Conservation (phyloP, 2,797 vertebrate species). For the Hippoglossus hippoglossus region DNA sequence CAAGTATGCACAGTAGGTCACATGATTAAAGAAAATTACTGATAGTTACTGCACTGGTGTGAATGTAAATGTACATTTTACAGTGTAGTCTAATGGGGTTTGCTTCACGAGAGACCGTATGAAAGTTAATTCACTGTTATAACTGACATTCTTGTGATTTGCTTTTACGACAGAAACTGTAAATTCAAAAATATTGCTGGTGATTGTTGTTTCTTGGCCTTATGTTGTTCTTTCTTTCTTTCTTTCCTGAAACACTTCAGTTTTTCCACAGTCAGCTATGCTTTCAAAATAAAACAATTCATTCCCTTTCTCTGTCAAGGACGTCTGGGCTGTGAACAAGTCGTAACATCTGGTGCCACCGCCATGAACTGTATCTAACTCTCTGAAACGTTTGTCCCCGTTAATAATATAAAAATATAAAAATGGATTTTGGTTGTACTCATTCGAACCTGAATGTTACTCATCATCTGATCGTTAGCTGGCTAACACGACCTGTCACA, state of each 20-base stretch:
- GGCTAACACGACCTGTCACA: constrained; percentile 39
- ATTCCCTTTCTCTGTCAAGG: constrained; percentile 22
- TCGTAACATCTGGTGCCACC: constrained; percentile 21
- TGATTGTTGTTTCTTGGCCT: constrained; percentile 42
- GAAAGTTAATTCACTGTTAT: not conserved
- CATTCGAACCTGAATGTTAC: constrained; percentile 40
- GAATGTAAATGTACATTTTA: constrained; percentile 22
- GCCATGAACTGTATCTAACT: constrained; percentile 19
- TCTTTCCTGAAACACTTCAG: not conserved
- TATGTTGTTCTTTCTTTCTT: constrained; percentile 10
- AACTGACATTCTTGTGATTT: constrained; percentile 21
- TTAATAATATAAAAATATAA: constrained; percentile 17
- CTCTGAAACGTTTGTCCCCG: constrained; percentile 17
- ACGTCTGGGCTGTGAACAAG: constrained; percentile 19
- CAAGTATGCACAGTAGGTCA: not conserved
- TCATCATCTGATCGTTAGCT: constrained; percentile 47
- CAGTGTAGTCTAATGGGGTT: not conserved
- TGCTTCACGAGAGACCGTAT: constrained; percentile 1
- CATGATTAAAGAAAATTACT: constrained; percentile 4
- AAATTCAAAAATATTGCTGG: constrained; percentile 27
- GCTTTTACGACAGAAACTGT: constrained; percentile 27
- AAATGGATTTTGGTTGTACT: constrained; percentile 22
- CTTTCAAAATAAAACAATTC: constrained; percentile 44
- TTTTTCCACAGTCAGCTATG: constrained; percentile 15
- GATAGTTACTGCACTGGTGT: constrained; percentile 5